Evolutionary conservation across 2,113 vertebrate genomes (phyloP).

Genomic region (Gymnarchus niloticus): DNA sequence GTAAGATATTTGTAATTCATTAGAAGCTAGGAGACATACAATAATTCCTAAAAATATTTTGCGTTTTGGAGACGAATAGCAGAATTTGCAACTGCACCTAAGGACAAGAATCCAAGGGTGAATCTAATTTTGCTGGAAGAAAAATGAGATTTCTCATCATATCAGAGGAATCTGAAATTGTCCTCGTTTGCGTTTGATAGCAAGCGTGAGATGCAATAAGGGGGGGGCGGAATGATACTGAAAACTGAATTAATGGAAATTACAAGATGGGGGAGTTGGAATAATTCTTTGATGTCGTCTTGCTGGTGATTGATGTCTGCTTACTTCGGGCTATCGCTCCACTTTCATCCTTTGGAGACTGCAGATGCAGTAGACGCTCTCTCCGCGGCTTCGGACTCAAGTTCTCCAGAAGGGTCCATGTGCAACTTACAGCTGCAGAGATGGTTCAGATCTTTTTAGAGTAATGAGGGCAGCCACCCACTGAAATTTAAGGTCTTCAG

Average conservation of each 20-base stretch:
- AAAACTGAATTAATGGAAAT: conserved; percentile 16
- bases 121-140: not conserved
- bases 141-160: conserved; percentile 13
- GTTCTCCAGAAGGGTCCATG: not conserved
- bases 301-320: conserved; percentile 14
- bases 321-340: conserved; percentile 19
- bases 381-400: not conserved
- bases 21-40: not conserved
- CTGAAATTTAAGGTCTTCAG: conserved; percentile 46
- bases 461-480: not conserved
- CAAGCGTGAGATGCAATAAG: not conserved
- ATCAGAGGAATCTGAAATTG: not conserved
- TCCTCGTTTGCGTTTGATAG: not conserved
- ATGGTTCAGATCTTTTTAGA: not conserved
- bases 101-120: not conserved
- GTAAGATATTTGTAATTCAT: not conserved
- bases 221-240: not conserved
- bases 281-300: conserved; percentile 12
- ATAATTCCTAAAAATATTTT: not conserved
- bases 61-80: not conserved
- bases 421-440: not conserved
- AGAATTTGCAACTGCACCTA: not conserved
- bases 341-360: conserved; percentile 36
- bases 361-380: conserved; percentile 3
- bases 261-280: not conserved